phyloP scores from a whole-genome alignment of 1,140 invertebrate genomes.

The Dryas iulia region DNA sequence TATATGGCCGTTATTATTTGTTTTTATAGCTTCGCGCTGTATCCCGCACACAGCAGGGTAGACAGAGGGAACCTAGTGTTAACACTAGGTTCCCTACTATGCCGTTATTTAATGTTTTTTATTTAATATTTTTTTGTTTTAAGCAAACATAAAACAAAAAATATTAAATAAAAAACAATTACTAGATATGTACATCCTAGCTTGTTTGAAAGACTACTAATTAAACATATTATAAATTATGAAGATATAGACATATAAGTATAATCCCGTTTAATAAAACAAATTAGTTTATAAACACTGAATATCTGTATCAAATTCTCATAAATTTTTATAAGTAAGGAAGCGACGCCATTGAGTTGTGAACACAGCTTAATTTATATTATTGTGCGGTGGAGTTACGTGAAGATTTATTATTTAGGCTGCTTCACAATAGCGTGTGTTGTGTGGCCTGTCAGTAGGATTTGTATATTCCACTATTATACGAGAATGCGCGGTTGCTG shows the following conservation, averaged over 20 bases:
- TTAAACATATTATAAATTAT: not conserved
- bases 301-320: not conserved
- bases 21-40: no score
- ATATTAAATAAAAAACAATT: no score
- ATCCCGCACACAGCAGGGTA: no score
- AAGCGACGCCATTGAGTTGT: slow-evolving; percentile 2
- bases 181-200: no score
- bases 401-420: slow-evolving; percentile 32
- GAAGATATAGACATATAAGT: no score
- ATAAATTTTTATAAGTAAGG: not conserved
- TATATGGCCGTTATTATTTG: no score
- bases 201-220: no score
- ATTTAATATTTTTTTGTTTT: no score
- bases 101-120: no score
- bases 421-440: slow-evolving; percentile 28
- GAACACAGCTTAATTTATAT: slow-evolving; percentile 17
- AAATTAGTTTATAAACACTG: not conserved
- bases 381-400: slow-evolving; percentile 16
- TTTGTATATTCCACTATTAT: slow-evolving; percentile 23
- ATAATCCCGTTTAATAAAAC: not conserved
- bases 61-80: no score
- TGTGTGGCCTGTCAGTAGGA: slow-evolving; percentile 32
- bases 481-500: slow-evolving; percentile 12
- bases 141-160: no score
- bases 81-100: no score